Evolutionary conservation across 2,113 vertebrate species (phyloP).

Genomic region (Pica pica): DNA sequence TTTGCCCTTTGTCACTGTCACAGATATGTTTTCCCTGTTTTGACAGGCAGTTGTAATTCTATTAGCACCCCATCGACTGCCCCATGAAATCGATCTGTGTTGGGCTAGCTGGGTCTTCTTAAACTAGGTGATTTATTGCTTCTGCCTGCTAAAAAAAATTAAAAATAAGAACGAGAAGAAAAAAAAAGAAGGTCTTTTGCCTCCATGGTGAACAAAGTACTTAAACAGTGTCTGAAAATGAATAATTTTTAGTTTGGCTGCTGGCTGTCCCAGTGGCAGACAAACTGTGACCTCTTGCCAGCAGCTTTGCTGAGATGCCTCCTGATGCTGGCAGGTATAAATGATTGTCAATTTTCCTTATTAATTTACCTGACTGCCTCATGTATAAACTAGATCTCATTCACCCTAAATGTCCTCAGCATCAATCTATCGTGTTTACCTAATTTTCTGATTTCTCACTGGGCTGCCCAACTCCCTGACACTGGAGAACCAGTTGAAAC

Average conservation of each 20-base stretch:
- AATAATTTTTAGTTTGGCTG: conserved; percentile 69
- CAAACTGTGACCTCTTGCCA: conserved; percentile 74
- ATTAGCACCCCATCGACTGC: conserved; percentile 80
- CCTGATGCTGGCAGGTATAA: conserved; percentile 73
- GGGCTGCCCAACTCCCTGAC: conserved; percentile 12
- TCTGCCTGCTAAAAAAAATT: conserved; percentile 65
- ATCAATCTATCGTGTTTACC: conserved; percentile 55
- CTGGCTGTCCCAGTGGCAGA: conserved; percentile 42
- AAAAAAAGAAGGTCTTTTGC: conserved; percentile 11
- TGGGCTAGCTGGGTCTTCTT: conserved; percentile 72
- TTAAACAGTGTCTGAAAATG: conserved; percentile 67
- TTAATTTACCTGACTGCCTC: conserved; percentile 80
- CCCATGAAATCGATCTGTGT: conserved; percentile 74
- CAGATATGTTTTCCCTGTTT: conserved; percentile 78
- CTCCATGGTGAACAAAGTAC: conserved; percentile 52
- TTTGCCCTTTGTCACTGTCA: conserved; percentile 79
- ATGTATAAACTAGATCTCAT: conserved; percentile 74
- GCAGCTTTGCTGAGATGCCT: conserved; percentile 75
- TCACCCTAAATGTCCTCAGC: conserved; percentile 51
- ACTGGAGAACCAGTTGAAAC: neutral
- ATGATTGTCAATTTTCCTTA: conserved; percentile 83
- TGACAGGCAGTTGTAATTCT: conserved; percentile 86
- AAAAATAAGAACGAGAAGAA: neutral
- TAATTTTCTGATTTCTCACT: conserved; percentile 57
- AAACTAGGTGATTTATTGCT: conserved; percentile 83